Base-by-base conservation (phyloP, 2,113 vertebrate genomes). In the Dendrocopos noguchii region DNA sequence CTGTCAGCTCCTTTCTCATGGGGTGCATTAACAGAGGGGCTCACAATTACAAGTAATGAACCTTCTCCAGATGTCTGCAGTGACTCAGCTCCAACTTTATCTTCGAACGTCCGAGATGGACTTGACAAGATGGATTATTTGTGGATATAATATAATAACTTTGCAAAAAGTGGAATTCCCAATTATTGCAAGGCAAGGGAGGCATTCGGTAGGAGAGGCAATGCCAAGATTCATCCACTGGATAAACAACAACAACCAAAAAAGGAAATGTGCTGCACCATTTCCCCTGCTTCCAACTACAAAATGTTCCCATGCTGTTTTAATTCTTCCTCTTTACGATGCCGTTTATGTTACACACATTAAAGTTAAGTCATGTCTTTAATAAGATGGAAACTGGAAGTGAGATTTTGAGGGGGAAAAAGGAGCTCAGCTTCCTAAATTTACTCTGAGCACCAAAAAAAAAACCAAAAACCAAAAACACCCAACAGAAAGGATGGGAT, bases 11-110 rank as follows among this genome's bases (percentile, higher is more conserved):
- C 97, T 98, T 98, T 97, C 97, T 98, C 97, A 97, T 97, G 97
- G 97, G 98, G 97, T 98, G 97, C 97, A 97, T 98, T 98, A 97
- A 97, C 98, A 98, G 98, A 97, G 96, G 98, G 97, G 98, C 98
- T 98, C 97, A 95, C 98, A 97, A 98, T 99, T 98, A 99, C 98
- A 98, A 98, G 97, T 97, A 97, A 98, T 97, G 98, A 98, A 97
- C 97, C 97, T 98, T 98, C 98, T 98, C 98, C 98, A 99, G 98
- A 99, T 99, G 98, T 98, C 98, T 98, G 97, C 97, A 98, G 97
- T 97, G 93, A 95, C 96, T 97, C 96, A 94, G 96, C 96, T 97
- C 97, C 98, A 98, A 93, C 96, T 97, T 98, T 96, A 97, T 97
- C 97, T 98, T 93, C 92, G 29, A 91, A 91, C 4, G 91, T 76